A percentile compares a stretch with the other conserved stretches of the same genome.
phyloP scores from a whole-genome alignment of 23 tunicate species.

The Halocynthia roretzi region DNA sequence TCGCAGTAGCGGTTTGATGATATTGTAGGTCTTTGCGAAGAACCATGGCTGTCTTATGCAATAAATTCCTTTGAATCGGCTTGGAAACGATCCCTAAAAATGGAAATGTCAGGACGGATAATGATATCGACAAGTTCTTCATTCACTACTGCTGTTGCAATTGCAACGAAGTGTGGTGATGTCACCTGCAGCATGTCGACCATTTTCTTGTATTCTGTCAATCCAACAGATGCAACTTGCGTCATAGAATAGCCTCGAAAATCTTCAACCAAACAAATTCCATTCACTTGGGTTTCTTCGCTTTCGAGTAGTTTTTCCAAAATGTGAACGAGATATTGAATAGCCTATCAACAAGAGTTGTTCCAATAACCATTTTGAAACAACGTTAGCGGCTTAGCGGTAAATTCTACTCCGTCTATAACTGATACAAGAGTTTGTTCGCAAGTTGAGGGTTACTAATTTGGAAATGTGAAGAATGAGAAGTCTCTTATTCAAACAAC shows the following conservation, averaged over 20 bases:
- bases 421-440: slow-evolving; percentile 6
- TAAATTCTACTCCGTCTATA: slow-evolving; percentile 69
- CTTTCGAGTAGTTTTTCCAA: slow-evolving; percentile 62
- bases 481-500: not conserved
- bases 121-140: not conserved
- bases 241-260: slow-evolving; percentile 60
- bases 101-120: not conserved
- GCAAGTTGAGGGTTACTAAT: not conserved
- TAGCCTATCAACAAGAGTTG: slow-evolving; percentile 33
- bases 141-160: not conserved
- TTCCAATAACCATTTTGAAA: slow-evolving; percentile 69
- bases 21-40: slow-evolving; percentile 58
- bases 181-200: slow-evolving; percentile 82
- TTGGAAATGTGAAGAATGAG: not conserved
- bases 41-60: slow-evolving; percentile 88
- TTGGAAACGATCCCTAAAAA: slow-evolving; percentile 75
- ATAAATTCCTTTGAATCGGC: slow-evolving; percentile 72
- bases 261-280: slow-evolving; percentile 70
- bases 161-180: no score
- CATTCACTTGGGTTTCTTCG: slow-evolving; percentile 68
- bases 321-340: slow-evolving; percentile 48
- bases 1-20: slow-evolving; percentile 52
- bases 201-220: slow-evolving; percentile 61
- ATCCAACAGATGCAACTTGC: slow-evolving; percentile 67
- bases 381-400: slow-evolving; percentile 63